These are phyloP conservation scores for Gymnothorax javanicus DNA, from an alignment of 2,797 vertebrate genomes.

Conservation along the genomic window DNA sequence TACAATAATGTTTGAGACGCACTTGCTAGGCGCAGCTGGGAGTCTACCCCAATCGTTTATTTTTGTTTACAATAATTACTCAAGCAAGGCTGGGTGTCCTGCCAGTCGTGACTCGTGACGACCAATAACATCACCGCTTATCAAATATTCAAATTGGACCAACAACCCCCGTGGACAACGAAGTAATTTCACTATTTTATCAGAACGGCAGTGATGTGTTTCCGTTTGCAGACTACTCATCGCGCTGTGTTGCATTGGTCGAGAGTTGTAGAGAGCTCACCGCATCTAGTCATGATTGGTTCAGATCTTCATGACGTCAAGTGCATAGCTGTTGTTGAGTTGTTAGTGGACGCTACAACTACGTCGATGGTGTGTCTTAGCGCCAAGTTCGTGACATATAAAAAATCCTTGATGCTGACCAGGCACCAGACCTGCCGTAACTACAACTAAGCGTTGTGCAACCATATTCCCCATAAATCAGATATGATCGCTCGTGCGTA, in stretches of 20 bases:
- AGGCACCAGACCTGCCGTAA: neutral
- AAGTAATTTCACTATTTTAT: neutral
- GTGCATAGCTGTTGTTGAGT: neutral
- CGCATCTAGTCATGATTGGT: neutral
- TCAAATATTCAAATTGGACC: constrained; percentile 14
- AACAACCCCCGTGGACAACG: neutral
- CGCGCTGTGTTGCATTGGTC: neutral
- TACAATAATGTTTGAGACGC: neutral
- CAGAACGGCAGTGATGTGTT: neutral
- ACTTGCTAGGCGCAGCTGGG: no score
- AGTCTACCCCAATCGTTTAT: neutral
- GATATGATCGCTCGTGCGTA: neutral
- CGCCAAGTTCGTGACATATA: neutral
- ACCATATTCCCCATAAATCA: neutral
- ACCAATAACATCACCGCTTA: neutral
- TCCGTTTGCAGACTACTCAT: neutral
- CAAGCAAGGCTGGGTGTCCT: neutral
- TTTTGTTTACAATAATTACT: neutral
- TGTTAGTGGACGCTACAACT: neutral
- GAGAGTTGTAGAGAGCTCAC: neutral
- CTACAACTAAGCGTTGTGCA: neutral
- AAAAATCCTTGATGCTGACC: no score
- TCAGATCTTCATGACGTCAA: neutral
- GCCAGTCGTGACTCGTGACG: neutral
- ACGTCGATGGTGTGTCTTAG: neutral